Evolutionary conservation across 2,888 invertebrate species (phyloP).

Genomic region (Acanthosepion lycidas): DNA sequence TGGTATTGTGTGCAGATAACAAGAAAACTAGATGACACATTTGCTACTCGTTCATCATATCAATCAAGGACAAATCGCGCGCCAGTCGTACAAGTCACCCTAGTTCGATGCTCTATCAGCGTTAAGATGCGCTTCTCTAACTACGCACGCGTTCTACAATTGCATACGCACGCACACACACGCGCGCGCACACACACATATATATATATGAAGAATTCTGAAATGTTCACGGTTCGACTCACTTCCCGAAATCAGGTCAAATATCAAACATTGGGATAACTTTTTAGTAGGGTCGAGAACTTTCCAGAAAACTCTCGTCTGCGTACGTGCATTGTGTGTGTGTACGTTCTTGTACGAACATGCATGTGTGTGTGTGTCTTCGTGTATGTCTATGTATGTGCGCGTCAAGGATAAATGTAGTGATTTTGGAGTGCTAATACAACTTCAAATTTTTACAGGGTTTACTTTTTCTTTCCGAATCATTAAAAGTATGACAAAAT

Average conservation of each 20-base stretch:
- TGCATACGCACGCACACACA: no score
- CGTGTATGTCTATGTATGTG: no score
- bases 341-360: not conserved
- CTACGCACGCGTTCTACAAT: no score
- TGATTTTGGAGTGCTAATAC: not conserved
- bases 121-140: no score
- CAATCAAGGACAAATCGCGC: slow-evolving; percentile 4
- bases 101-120: not conserved
- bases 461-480: no score
- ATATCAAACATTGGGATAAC: no score
- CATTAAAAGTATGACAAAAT: no score
- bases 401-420: not conserved
- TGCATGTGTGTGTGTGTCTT: no score
- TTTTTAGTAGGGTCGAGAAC: no score
- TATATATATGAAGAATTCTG: not conserved
- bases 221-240: no score
- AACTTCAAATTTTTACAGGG: not conserved
- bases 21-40: slow-evolving; percentile 13
- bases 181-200: not conserved
- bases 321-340: not conserved
- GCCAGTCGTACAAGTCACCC: not conserved
- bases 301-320: no score
- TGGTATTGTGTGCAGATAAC: not conserved
- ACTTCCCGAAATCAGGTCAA: no score
- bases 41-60: not conserved